A percentile compares a stretch with the other conserved stretches of the same genome.
These are phyloP conservation scores for Buathra laborator DNA, from an alignment of 2,888 invertebrate genomes.

Conservation along the genomic window DNA sequence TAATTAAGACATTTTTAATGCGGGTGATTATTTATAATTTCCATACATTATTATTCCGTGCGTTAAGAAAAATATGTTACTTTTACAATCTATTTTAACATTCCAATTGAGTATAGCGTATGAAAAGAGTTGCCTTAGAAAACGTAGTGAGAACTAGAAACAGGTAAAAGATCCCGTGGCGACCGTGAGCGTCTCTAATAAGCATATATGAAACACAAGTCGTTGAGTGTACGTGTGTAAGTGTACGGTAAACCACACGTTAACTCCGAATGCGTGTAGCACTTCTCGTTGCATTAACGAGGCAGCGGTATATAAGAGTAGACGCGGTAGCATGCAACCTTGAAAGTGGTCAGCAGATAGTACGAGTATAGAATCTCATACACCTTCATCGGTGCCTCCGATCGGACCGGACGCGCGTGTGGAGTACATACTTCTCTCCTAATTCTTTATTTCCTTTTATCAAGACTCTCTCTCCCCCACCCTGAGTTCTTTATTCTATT, in stretches of 20 bases:
- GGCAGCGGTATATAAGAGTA: constrained; percentile 28
- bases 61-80: not conserved
- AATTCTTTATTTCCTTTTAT: constrained; percentile 23
- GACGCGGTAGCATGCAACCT: constrained; percentile 52
- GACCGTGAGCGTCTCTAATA: constrained; percentile 67
- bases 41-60: not conserved
- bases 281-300: constrained; percentile 70
- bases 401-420: not conserved
- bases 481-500: not conserved
- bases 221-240: constrained; percentile 12
- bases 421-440: not conserved
- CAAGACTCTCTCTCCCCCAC: not conserved
- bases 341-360: constrained; percentile 61
- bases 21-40: constrained; percentile 4
- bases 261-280: constrained; percentile 60
- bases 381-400: constrained; percentile 34
- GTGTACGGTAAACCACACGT: constrained; percentile 39
- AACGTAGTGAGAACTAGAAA: constrained; percentile 48
- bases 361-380: constrained; percentile 42
- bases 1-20: not conserved
- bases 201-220: constrained; percentile 50
- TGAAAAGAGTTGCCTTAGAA: constrained; percentile 35
- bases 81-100: not conserved
- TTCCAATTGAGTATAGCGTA: not conserved
- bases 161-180: constrained; percentile 55